Evolutionary conservation across 2,888 invertebrate genomes (phyloP).

Genomic region (Nemotelus pantherinus): DNA sequence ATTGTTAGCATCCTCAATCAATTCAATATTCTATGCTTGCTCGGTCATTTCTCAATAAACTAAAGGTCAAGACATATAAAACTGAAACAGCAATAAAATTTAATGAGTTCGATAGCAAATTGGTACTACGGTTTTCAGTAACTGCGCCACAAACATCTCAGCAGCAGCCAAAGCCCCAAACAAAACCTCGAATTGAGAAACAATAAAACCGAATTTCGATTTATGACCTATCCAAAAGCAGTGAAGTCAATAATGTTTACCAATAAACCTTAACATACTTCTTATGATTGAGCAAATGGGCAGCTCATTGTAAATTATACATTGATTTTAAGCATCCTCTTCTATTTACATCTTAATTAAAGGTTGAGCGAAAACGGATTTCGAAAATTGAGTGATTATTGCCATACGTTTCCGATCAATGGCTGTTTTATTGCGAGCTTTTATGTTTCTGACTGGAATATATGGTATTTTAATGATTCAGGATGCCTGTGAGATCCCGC

Average conservation of each 20-base stretch:
- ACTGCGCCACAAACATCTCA: too few species aligned
- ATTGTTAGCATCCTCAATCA: too few species aligned
- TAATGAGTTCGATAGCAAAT: too few species aligned
- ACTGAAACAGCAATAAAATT: too few species aligned
- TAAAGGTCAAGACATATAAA: too few species aligned
- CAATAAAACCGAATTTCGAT: slow-evolving; percentile 8
- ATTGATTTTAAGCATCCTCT: slow-evolving; percentile 4
- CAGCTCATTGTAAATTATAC: background rate
- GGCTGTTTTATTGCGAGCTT: background rate
- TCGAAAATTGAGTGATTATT: slow-evolving; percentile 22
- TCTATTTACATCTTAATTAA: slow-evolving; percentile 17
- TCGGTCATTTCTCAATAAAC: too few species aligned
- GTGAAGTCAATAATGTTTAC: background rate
- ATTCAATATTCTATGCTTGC: too few species aligned
- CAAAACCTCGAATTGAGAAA: background rate
- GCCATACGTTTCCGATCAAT: background rate
- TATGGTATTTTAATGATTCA: background rate
- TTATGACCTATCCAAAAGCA: background rate
- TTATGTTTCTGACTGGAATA: background rate
- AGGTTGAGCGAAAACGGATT: background rate
- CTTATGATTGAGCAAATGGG: background rate
- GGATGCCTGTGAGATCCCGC: background rate
- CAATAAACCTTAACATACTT: background rate
- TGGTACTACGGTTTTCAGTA: too few species aligned
- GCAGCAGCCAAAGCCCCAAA: too few species aligned